These are phyloP conservation scores for Globodera ellingtonae DNA, from an alignment of 1,140 invertebrate genomes.

Conservation along the genomic window DNA sequence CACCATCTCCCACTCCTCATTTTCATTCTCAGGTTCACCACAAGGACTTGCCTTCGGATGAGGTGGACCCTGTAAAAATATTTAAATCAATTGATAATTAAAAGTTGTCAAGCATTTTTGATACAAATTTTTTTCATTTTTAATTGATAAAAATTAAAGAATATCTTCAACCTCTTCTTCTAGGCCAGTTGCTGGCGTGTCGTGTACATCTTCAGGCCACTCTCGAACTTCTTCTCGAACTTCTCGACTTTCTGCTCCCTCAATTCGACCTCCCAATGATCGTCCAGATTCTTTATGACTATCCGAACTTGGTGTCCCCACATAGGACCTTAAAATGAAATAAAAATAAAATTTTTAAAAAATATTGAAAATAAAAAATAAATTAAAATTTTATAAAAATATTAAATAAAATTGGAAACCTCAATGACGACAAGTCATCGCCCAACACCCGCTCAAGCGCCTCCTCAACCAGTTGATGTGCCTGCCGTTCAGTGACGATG, in stretches of 20 bases:
- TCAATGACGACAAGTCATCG: neutral
- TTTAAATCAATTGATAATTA: too few relatives aligned
- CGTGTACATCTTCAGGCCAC: neutral
- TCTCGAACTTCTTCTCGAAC: neutral
- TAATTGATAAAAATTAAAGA: too few relatives aligned
- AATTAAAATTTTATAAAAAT: too few relatives aligned
- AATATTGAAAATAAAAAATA: too few relatives aligned
- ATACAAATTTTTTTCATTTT: too few relatives aligned
- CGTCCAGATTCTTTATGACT: neutral
- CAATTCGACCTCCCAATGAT: neutral
- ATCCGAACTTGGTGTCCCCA: neutral
- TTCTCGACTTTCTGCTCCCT: neutral
- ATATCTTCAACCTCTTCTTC: neutral
- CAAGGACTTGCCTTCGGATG: neutral
- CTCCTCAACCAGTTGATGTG: constrained; percentile 6
- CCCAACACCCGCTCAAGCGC: neutral
- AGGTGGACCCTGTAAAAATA: neutral
- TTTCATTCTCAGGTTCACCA: constrained; percentile 10
- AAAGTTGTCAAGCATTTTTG: too few relatives aligned
- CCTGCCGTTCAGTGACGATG: constrained; percentile 1
- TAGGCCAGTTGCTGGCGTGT: neutral
- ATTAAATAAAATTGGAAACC: neutral
- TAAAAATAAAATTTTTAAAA: too few relatives aligned
- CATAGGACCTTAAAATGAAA: neutral
- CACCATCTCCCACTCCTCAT: constrained; percentile 23